Evolutionary conservation across 1,140 invertebrate genomes (phyloP).

Genomic region (Ctenoplectra terminalis): DNA sequence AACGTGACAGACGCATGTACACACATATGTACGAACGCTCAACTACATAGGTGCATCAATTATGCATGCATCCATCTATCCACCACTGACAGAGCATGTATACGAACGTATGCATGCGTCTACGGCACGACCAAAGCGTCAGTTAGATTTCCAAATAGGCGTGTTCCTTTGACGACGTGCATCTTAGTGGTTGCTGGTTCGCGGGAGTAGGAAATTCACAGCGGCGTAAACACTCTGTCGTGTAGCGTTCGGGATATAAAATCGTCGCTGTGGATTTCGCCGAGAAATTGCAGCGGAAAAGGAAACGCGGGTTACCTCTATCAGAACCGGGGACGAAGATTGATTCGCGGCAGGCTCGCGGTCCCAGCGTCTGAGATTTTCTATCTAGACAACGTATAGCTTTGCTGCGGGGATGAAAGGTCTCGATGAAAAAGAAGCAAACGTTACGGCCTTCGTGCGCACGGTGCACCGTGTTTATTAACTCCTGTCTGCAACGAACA

Average conservation of each 20-base stretch:
- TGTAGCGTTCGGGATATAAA: constrained; percentile 32
- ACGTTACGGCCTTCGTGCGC: background rate
- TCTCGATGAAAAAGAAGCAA: constrained; percentile 19
- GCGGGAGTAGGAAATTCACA: constrained; percentile 25
- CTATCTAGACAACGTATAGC: constrained; percentile 38
- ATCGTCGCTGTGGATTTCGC: constrained; percentile 17
- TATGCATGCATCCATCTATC: constrained; percentile 62
- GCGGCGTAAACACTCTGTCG: constrained; percentile 22
- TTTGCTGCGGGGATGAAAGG: constrained; percentile 36
- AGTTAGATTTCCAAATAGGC: constrained; percentile 45
- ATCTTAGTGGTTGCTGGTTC: constrained; percentile 30
- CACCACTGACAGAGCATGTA: constrained; percentile 35
- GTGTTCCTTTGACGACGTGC: constrained; percentile 59
- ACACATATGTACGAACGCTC: background rate
- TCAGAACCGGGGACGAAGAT: constrained; percentile 39
- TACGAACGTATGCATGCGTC: constrained; percentile 2
- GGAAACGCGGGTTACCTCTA: constrained; percentile 21
- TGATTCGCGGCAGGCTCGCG: too few relatives aligned
- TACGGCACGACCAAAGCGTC: constrained; percentile 58
- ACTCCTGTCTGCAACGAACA: constrained; percentile 32
- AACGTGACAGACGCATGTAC: constrained; percentile 15
- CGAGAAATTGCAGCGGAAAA: background rate
- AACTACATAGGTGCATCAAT: constrained; percentile 57
- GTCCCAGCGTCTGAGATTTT: constrained; percentile 27
- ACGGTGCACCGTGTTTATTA: constrained; percentile 44